A percentile compares a stretch with the other conserved stretches of the same genome.
Evolutionary conservation across 2,888 invertebrate genomes (phyloP).

Genomic region (Polymixis lichenea): DNA sequence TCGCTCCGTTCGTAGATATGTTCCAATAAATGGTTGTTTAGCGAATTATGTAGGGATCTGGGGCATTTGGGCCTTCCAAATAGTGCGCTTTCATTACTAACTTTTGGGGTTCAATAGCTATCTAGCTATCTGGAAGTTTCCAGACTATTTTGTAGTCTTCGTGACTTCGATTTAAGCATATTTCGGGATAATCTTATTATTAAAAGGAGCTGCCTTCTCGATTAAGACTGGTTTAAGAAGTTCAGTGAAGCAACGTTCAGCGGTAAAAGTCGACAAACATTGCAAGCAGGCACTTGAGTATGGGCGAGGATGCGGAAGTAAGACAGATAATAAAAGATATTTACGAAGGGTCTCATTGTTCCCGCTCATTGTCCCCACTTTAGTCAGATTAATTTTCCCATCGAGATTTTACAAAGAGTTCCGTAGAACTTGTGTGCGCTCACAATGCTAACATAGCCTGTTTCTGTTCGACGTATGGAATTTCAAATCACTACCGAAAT

Average conservation of each 20-base stretch:
- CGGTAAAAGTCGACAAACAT: constrained; percentile 69
- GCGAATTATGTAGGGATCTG: constrained; percentile 63
- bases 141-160: constrained; percentile 60
- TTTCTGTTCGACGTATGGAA: constrained; percentile 28
- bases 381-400: constrained; percentile 72
- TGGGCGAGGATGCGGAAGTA: constrained; percentile 68
- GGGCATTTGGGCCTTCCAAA: constrained; percentile 59
- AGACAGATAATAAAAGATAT: constrained; percentile 77
- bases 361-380: constrained; percentile 73
- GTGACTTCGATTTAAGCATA: constrained; percentile 25
- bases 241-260: constrained; percentile 59
- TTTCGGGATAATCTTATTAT: constrained; percentile 58
- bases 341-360: constrained; percentile 77
- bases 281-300: constrained; percentile 57
- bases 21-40: constrained; percentile 68
- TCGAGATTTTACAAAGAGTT: constrained; percentile 72
- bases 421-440: constrained; percentile 60
- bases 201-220: constrained; percentile 41
- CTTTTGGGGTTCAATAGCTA: constrained; percentile 60
- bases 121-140: constrained; percentile 67
- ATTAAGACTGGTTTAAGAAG: constrained; percentile 46
- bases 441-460: constrained; percentile 35
- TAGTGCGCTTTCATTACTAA: constrained; percentile 68
- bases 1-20: constrained; percentile 63
- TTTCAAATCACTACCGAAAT: constrained; percentile 17